phyloP scores from a whole-genome alignment of 2,888 invertebrate genomes.

The Sinohyriopsis cumingii region DNA sequence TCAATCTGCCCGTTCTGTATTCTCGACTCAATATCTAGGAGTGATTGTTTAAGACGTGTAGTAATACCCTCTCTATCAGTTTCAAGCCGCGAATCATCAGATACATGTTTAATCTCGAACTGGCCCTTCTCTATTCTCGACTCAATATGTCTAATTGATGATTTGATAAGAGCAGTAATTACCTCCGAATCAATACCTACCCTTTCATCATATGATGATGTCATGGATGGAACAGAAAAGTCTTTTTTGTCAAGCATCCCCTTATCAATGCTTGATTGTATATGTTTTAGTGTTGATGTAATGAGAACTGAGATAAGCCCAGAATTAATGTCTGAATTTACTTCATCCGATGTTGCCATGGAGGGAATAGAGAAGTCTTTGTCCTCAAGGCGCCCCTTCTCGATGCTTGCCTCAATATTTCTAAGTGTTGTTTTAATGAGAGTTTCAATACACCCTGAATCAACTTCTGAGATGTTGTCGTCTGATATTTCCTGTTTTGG shows the following conservation, averaged over 20 bases:
- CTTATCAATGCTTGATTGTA: slow-evolving; percentile 38
- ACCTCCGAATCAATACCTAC: slow-evolving; percentile 19
- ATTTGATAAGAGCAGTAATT: slow-evolving; percentile 32
- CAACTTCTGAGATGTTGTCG: slow-evolving; percentile 13
- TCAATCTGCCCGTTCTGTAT: slow-evolving; percentile 29
- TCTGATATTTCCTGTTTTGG: background rate
- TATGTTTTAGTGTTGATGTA: slow-evolving; percentile 34
- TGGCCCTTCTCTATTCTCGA: slow-evolving; percentile 37
- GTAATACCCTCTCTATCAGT: slow-evolving; percentile 26
- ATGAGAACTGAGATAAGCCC: slow-evolving; percentile 32
- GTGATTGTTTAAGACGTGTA: slow-evolving; percentile 33
- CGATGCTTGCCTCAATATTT: slow-evolving; percentile 39
- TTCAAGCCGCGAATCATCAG: slow-evolving; percentile 6
- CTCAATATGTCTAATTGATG: slow-evolving; percentile 38
- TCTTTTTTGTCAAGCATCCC: slow-evolving; percentile 28
- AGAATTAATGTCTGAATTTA: slow-evolving; percentile 12
- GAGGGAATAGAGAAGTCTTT: slow-evolving; percentile 36
- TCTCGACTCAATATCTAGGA: slow-evolving; percentile 37
- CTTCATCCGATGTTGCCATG: slow-evolving; percentile 15
- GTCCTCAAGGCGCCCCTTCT: slow-evolving; percentile 24
- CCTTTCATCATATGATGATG: slow-evolving; percentile 15
- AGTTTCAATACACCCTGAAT: slow-evolving; percentile 24
- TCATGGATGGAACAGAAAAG: slow-evolving; percentile 31
- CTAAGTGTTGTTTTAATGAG: slow-evolving; percentile 36
- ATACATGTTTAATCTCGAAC: slow-evolving; percentile 20